Evolutionary conservation across 2,888 invertebrate genomes (phyloP), one percentile per base, ranked within the genome.

Genomic region (Dryococelus australis): DNA sequence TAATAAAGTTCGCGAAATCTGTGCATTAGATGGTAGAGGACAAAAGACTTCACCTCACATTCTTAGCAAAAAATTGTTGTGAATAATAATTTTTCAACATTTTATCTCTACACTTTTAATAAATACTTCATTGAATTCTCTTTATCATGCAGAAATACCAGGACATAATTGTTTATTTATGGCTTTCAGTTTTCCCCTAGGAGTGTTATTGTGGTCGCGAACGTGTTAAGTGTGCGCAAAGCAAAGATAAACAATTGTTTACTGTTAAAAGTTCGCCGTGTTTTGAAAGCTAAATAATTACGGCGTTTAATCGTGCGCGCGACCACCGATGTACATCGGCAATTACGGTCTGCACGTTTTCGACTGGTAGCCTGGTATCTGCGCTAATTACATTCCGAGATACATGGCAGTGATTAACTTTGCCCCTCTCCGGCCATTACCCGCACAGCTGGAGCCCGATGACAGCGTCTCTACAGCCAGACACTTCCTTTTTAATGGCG

Each of bases 401-500:
- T 65, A 65, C 65, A 65, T 65, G 65, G 65, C 65, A 65, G 65
- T 65, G 65, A 65, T 65, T 65, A 65, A 65, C 65, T 65, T 65
- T 65, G 6, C 65, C 65, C 65, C 65, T 65, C n/a, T 65, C 65
- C 20, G 16, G 6, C 65, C 65, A 65, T 65, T 65, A 65, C 65
- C 65, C 20, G 65, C 65, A 65, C 65, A 65, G 65, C 85, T 85
- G 85, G 85, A 53, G 80, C 81, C 81, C 80, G 85, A 87, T 87
- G 85, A 87, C 87, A 87, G 87, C 85, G 85, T 87, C 84, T 51
- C 85, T 85, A 81, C 85, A 85, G 85, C 80, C 87, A 81, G 85
- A 87, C 85, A 85, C 87, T 87, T 87, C 87, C 87, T 86, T 86
- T 86, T 88, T 87, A 88, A 90, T 90, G 89, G 89, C 87, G 87